Evolutionary conservation across 2,113 vertebrate genomes (phyloP), one percentile per base, ranked within the genome.

Genomic region (Oriolus oriolus): DNA sequence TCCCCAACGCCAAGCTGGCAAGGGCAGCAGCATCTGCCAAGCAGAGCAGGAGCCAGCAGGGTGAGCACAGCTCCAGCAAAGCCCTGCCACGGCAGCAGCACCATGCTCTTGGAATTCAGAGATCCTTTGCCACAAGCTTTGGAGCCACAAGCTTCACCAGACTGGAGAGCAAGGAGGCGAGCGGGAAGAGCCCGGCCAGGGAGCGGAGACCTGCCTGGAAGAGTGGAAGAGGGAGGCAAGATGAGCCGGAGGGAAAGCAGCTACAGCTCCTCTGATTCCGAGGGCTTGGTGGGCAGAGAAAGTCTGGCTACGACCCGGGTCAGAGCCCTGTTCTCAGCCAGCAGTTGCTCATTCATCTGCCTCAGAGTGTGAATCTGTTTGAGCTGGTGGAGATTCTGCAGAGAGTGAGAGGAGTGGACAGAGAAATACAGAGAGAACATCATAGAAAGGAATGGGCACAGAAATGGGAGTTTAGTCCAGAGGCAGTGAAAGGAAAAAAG

Each of bases 301-400:
- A 99, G 98, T 89, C 98, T 98, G 97, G 98, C 97, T 95, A 99
- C 98, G 44, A 99, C 98, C 44, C 98, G 98, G 95, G 99, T 98
- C 98, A 99, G 98, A 97, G 99, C 99, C 98, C 98, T 98, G 97
- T 99, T 99, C 97, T 99, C 99, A 89, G 98, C 98, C 98, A 99
- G 98, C 95, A 99, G 99, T 79, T 98, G 97, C 96, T 99, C 98
- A 96, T 99, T 99, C 97, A 98, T 97, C 98, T 98, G 98, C 97
- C 98, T 98, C 98, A 99, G 96, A 96, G 98, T 97, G 96, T 98
- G 98, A 97, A 98, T 98, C 98, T 99, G 99, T 97, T 98, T 98
- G 98, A 99, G 98, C 97, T 99, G 98, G 93, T 99, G 99, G 97
- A 98, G 98, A 93, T 98, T 98, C 99, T 99, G 98, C 95, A 95